Percentiles rank a stretch among this genome's conserved stretches.
phyloP scores from a whole-genome alignment of 2,888 invertebrate species.

The Luperina testacea region DNA sequence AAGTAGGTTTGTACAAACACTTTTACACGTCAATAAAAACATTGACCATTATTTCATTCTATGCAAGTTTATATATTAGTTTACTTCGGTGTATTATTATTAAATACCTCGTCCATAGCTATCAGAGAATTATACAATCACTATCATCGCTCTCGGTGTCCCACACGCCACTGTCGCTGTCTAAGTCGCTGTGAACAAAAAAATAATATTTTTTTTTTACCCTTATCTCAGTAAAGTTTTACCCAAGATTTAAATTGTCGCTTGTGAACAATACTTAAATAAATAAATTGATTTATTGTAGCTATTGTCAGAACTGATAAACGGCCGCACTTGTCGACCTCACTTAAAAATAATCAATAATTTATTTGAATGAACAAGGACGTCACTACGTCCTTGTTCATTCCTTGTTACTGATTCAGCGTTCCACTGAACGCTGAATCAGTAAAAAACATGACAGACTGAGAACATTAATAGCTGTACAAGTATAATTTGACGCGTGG shows the following conservation, averaged over 20 bases:
- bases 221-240: not conserved
- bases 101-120: slow-evolving; percentile 1
- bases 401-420: too few species aligned
- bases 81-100: not conserved
- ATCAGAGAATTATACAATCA: slow-evolving; percentile 32
- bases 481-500: not conserved
- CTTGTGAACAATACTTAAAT: not conserved
- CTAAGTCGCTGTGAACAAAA: slow-evolving; percentile 15
- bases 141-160: slow-evolving; percentile 20
- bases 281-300: not conserved
- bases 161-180: slow-evolving; percentile 20
- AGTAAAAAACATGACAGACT: not conserved
- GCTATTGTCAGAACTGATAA: not conserved
- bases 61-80: not conserved
- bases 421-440: not conserved
- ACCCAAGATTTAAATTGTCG: not conserved
- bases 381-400: too few species aligned
- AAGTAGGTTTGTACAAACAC: too few species aligned
- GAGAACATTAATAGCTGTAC: not conserved
- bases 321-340: not conserved
- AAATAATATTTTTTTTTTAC: not conserved
- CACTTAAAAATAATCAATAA: not conserved
- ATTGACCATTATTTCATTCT: not conserved
- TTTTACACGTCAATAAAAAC: too few species aligned
- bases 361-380: not conserved